Evolutionary conservation across 2,113 vertebrate genomes (phyloP).

Genomic region (Brienomyrus brachyistius): DNA sequence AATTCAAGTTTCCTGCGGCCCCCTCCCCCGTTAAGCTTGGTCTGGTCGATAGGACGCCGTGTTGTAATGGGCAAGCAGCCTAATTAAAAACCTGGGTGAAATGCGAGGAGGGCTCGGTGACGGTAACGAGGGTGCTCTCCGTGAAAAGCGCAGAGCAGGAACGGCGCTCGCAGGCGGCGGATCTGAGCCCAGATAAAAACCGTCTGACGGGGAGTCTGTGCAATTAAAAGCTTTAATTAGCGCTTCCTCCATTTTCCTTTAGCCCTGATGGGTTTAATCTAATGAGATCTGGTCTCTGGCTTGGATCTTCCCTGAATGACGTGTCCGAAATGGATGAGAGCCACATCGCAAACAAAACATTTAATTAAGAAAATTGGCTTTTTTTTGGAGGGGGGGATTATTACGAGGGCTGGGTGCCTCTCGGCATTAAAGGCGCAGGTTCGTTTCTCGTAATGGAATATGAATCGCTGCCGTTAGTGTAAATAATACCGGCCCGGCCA

Average conservation of each 20-base stretch:
- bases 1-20: conserved; percentile 42
- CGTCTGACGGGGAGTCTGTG: conserved; percentile 90
- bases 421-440: conserved; percentile 74
- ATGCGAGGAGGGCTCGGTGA: conserved; percentile 60
- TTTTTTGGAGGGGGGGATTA: conserved; percentile 71
- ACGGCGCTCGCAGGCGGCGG: conserved; percentile 66
- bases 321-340: conserved; percentile 99
- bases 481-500: conserved; percentile 44
- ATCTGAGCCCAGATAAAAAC: conserved; percentile 83
- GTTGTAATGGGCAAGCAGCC: conserved; percentile 55
- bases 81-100: conserved; percentile 56
- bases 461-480: conserved; percentile 45
- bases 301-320: conserved; percentile 95
- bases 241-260: conserved; percentile 97
- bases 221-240: conserved; percentile 99
- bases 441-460: conserved; percentile 51
- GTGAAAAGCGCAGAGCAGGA: conserved; percentile 51
- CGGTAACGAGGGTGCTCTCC: conserved; percentile 61
- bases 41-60: conserved; percentile 58
- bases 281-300: conserved; percentile 99
- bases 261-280: conserved; percentile 99
- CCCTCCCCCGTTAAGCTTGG: conserved; percentile 44
- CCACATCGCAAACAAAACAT: conserved; percentile 99
- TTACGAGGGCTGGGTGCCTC: conserved; percentile 65
- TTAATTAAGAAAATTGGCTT: conserved; percentile 99